Conservation (phyloP, 2,113 vertebrate species). For the Aspiorhynchus laticeps region DNA sequence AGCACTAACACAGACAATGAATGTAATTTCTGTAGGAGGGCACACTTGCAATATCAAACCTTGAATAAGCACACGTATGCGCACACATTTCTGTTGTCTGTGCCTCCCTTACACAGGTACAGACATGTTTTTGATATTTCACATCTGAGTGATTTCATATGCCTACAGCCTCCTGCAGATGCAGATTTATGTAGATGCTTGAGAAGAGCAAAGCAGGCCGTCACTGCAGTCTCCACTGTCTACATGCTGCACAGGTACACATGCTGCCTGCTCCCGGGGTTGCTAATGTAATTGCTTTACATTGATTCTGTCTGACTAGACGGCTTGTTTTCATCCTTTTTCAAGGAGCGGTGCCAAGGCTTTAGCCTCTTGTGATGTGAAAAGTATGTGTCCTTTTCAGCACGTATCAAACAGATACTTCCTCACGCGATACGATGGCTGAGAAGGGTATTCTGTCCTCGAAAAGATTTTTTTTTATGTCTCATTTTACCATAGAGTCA, state of each 20-base stretch:
- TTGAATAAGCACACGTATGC: not conserved
- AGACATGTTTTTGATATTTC: slow-evolving; percentile 23
- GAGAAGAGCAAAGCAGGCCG: slow-evolving; percentile 15
- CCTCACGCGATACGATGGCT: slow-evolving; percentile 52
- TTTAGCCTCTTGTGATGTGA: slow-evolving; percentile 66
- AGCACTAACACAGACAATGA: slow-evolving; percentile 69
- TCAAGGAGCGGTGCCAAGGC: slow-evolving; percentile 58
- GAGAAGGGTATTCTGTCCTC: not conserved
- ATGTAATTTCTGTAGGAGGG: slow-evolving; percentile 52
- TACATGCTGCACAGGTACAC: slow-evolving; percentile 49
- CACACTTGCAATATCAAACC: not conserved
- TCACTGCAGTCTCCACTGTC: slow-evolving; percentile 31
- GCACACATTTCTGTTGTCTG: slow-evolving; percentile 45
- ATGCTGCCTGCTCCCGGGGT: slow-evolving; percentile 37
- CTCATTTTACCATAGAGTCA: slow-evolving; percentile 51
- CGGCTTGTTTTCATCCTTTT: slow-evolving; percentile 72
- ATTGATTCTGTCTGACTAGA: slow-evolving; percentile 78
- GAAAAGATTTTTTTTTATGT: slow-evolving; percentile 22
- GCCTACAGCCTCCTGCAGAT: slow-evolving; percentile 18
- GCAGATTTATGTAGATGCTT: slow-evolving; percentile 41
- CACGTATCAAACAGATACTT: slow-evolving; percentile 58
- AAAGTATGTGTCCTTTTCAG: slow-evolving; percentile 61
- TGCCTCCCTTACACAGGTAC: slow-evolving; percentile 37
- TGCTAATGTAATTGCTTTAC: slow-evolving; percentile 76
- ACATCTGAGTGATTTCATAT: slow-evolving; percentile 23